Evolutionary conservation across 2,113 vertebrate genomes (phyloP), one percentile per base, ranked within the genome.

Genomic region (Pimephales promelas): DNA sequence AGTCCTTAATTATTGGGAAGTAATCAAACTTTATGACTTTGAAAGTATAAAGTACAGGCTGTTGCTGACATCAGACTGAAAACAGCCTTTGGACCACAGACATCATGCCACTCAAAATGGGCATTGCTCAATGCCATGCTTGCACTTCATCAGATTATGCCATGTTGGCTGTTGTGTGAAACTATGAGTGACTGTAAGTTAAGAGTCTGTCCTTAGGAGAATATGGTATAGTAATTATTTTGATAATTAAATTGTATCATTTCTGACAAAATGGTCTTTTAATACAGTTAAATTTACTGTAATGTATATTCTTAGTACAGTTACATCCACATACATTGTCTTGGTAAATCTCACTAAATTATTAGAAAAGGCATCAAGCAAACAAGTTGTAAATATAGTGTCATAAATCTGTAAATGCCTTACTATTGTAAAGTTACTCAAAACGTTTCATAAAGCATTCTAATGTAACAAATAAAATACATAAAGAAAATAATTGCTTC

Each of bases 11-110:
- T 62, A 28, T 2, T 62, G 26, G 26, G 13, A 68, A 36, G 8
- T 70, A 43, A 43, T 70, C 66, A 70, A 26, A 70, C 66, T 68
- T 68, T 68, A 70, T 70, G 61, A 8, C 61, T 10, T 20, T 22
- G 52, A 22, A 22, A 54, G 6, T 1, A 68, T 36, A 64, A 64
- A 20, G 1, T 4, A 31, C 61, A 31, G 61, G 61, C 61, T 64
- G 28, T 64, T 31, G 7, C 16, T 7, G 26, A 2, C 13, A 20
- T 34, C 28, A 4, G 14, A 31, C 7, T 31, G 14, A 62, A 28
- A 62, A 62, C 57, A 24, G n/a, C 24, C 6, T 61, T 62, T 59
- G 56, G 26, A 61, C 59, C 59, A 26, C 11, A 14, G 24, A 26
- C 13, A 7, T 62, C 61, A 26, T 61, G 26, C 16, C 28, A 8